phyloP scores from a whole-genome alignment of 1,140 invertebrate genomes.

The Drosophila pallidifrons region DNA sequence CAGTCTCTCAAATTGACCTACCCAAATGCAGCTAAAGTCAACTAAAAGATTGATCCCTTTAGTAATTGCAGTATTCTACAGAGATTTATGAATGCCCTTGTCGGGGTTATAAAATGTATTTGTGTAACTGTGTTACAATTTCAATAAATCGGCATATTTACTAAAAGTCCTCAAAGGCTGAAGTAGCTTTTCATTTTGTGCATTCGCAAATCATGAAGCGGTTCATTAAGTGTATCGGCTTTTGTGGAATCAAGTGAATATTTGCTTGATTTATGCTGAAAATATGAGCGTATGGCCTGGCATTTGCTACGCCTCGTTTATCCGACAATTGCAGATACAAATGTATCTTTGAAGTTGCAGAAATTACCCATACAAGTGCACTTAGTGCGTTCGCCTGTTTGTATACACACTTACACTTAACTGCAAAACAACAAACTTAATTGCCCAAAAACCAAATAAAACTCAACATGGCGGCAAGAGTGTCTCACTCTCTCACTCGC shows the following conservation, averaged over 20 bases:
- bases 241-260: not conserved
- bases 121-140: not conserved
- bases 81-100: constrained; percentile 2
- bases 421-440: constrained; percentile 76
- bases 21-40: constrained; percentile 25
- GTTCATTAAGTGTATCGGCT: constrained; percentile 10
- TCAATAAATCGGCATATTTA: not conserved
- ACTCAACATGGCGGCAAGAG: constrained; percentile 52
- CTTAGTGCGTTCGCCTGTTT: constrained; percentile 41
- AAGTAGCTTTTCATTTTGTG: not conserved
- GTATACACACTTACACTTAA: constrained; percentile 70
- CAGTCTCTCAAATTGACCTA: constrained; percentile 18
- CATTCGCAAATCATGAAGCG: not conserved
- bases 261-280: constrained; percentile 16
- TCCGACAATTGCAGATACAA: constrained; percentile 18
- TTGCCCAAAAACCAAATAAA: constrained; percentile 76
- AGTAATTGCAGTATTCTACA: not conserved
- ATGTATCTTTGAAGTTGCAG: constrained; percentile 46
- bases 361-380: constrained; percentile 26
- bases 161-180: not conserved
- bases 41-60: not conserved
- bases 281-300: constrained; percentile 1
- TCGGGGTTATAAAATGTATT: not conserved
- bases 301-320: constrained; percentile 23
- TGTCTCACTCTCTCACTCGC: constrained; percentile 3